A percentile compares a stretch with the other conserved stretches of the same genome.
Evolutionary conservation across 1,140 invertebrate genomes (phyloP).

Genomic region (Pissodes strobi): DNA sequence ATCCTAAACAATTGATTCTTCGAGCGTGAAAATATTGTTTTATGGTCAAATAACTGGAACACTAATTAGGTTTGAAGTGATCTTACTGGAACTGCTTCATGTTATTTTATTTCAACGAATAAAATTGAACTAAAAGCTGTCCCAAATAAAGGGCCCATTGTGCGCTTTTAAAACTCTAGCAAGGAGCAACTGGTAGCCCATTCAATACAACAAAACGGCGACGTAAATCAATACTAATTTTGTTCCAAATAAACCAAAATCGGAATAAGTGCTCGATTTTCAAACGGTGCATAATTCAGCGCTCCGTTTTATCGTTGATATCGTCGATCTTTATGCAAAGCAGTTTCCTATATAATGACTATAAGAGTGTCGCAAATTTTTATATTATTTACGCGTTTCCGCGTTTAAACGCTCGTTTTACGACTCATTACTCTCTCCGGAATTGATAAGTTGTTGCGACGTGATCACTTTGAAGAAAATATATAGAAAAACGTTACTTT

Average conservation of each 20-base stretch:
- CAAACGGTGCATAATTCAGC: slow-evolving; percentile 40
- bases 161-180: slow-evolving; percentile 4
- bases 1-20: no score
- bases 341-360: slow-evolving; percentile 50
- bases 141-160: slow-evolving; percentile 22
- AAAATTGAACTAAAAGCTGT: slow-evolving; percentile 13
- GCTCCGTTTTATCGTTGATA: slow-evolving; percentile 43
- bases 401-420: slow-evolving; percentile 49
- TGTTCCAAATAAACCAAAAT: slow-evolving; percentile 44
- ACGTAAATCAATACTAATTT: slow-evolving; percentile 51
- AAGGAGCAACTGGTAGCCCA: slow-evolving; percentile 33
- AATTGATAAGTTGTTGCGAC: slow-evolving; percentile 47
- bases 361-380: slow-evolving; percentile 45
- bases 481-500: neutral
- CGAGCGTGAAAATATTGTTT: no score
- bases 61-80: no score
- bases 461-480: slow-evolving; percentile 18
- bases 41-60: no score
- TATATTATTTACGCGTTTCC: slow-evolving; percentile 50
- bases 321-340: slow-evolving; percentile 51
- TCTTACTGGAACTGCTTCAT: no score
- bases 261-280: slow-evolving; percentile 43
- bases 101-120: neutral
- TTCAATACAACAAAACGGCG: slow-evolving; percentile 24
- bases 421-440: slow-evolving; percentile 50